Evolutionary conservation across 2,888 invertebrate genomes (phyloP).

Genomic region (Epiblema foenella): DNA sequence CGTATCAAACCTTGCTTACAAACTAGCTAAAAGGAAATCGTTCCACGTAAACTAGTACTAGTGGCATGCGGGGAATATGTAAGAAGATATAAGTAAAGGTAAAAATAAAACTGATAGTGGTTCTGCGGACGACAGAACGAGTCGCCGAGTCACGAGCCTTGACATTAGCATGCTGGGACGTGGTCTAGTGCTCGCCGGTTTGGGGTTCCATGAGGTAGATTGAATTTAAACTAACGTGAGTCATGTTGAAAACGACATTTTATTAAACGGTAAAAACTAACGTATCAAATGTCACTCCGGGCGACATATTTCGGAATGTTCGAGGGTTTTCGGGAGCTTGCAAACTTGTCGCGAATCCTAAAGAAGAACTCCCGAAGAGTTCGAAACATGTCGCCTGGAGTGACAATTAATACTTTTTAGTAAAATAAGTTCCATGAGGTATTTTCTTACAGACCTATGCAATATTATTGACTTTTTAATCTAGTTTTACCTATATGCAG

Average conservation of each 20-base stretch:
- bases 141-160: conserved; percentile 34
- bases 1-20: conserved; percentile 6
- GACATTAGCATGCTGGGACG: conserved; percentile 40
- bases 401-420: no score
- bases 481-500: not conserved
- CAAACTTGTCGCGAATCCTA: no score
- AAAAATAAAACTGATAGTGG: conserved; percentile 36
- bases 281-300: no score
- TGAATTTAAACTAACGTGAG: no score
- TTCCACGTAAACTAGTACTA: conserved; percentile 17
- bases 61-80: conserved; percentile 20
- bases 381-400: no score
- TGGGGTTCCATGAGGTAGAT: conserved; percentile 15
- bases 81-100: conserved; percentile 29
- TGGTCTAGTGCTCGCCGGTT: conserved; percentile 32
- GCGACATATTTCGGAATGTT: no score
- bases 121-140: conserved; percentile 13
- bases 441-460: not conserved
- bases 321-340: no score
- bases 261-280: no score
- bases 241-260: no score
- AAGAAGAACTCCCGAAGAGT: no score
- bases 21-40: conserved; percentile 38
- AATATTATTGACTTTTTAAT: no score
- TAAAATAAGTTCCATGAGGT: conserved; percentile 23